Base-by-base conservation (phyloP, 2,888 invertebrate species). In the Cheilosia vernalis region DNA sequence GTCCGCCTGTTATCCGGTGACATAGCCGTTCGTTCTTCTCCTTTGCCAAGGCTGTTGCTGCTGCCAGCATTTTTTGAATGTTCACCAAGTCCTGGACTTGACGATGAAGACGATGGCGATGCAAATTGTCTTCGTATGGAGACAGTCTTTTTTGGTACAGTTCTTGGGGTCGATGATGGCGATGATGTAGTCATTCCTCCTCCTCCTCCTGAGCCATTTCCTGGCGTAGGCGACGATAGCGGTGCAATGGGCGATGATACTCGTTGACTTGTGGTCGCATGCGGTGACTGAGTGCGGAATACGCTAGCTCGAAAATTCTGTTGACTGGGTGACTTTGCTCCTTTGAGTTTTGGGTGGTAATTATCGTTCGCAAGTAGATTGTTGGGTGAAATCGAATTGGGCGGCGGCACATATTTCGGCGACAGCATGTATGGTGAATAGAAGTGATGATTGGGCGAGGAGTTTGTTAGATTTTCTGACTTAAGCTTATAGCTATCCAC, bases 121-220 rank as follows among this genome's bases (percentile, higher is more conserved):
- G 93, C 92, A 87, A 92, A 93, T 89, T 92, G 92, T 77, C 92
- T 91, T 80, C 92, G 91, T 87, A 92, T 90, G 80, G 92, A 91
- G 87, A 91, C 92, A 91, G 92, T 91, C 91, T 91, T 91, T 89
- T 92, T 92, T 89, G 92, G 92, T 89, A 92, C 91, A 88, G 92
- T 91, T 88, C 92, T 90, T 88, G 91, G 91, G 76, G 91, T 90
- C 42, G 89, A 89, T 56, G 63, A 81, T 56, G 49, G 53, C 27
- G 69, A 87, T 33, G 88, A 85, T 51, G 87, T 81, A 30, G 87
- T 87, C 47, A 88, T 69, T n/a, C 70, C 61, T 44, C 55, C 84
- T 44, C 55, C 84, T 40, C 84, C 80, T 49, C 70, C 70, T 19
- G 67, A 63, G 58, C 60, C 70, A 61, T 66, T 66, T 4, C 80